These are phyloP conservation scores for Phyllostomus discolor DNA, from an alignment of 2,113 vertebrate species.

Conservation along the genomic window DNA sequence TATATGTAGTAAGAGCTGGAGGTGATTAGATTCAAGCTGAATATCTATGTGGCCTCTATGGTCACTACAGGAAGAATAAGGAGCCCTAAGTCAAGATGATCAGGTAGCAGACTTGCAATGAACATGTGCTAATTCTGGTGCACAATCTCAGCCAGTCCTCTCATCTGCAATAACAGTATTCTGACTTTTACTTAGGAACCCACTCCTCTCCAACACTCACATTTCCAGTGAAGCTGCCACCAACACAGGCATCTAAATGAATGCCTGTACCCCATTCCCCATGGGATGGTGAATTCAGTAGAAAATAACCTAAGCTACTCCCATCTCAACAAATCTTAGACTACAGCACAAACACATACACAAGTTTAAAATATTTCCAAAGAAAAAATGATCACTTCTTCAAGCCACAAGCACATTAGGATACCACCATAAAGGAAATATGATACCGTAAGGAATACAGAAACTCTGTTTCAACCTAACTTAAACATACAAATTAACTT, in stretches of 20 bases:
- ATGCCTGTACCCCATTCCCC: background rate
- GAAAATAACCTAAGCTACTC: background rate
- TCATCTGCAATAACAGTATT: background rate
- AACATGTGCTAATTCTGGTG: background rate
- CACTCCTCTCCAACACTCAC: background rate
- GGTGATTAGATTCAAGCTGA: background rate
- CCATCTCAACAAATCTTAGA: background rate
- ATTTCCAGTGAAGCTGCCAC: background rate
- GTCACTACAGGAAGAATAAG: background rate
- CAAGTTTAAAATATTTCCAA: background rate
- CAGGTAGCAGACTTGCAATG: too few species aligned
- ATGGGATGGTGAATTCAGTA: background rate
- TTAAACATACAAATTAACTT: constrained; percentile 19
- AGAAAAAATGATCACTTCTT: background rate
- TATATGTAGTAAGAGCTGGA: background rate
- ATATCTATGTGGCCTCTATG: background rate
- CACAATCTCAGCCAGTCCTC: background rate
- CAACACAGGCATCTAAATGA: background rate
- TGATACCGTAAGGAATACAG: background rate
- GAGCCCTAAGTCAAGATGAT: background rate
- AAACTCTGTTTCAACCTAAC: background rate
- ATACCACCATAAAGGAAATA: background rate
- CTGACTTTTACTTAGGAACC: background rate
- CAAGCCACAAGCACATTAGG: background rate
- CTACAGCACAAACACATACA: background rate